These are phyloP conservation scores for Habropoda laboriosa DNA, from an alignment of 1,140 invertebrate species.

Conservation along the genomic window DNA sequence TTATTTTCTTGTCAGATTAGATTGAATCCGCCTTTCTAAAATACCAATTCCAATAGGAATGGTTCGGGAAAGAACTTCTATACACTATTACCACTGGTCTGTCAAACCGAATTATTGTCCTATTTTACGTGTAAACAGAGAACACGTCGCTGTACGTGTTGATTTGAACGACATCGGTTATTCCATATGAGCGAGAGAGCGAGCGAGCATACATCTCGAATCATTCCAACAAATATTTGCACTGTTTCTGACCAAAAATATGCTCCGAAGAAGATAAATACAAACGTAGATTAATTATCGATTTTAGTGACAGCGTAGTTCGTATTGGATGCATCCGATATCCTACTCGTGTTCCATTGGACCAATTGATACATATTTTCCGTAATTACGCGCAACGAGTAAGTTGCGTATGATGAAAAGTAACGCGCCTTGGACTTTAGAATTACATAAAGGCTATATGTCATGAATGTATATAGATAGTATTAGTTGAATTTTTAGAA, in stretches of 20 bases:
- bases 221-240: constrained; percentile 4
- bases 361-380: constrained; percentile 9
- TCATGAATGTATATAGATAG: constrained; percentile 35
- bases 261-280: background rate
- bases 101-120: background rate
- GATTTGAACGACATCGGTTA: background rate
- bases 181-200: background rate
- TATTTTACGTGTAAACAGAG: too few relatives aligned
- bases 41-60: too few relatives aligned
- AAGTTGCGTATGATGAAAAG: background rate
- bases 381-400: background rate
- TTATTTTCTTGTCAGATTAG: constrained; percentile 3
- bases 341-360: constrained; percentile 8
- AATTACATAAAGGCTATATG: constrained; percentile 9
- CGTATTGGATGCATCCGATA: background rate
- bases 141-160: background rate
- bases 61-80: background rate
- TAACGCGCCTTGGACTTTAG: background rate
- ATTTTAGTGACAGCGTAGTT: background rate
- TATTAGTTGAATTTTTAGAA: constrained; percentile 38
- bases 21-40: too few relatives aligned
- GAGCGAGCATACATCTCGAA: background rate
- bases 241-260: background rate
- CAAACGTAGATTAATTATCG: background rate
- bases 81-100: too few relatives aligned